phyloP scores from a whole-genome alignment of 2,797 vertebrate genomes.

The Pachyuromys duprasi region DNA sequence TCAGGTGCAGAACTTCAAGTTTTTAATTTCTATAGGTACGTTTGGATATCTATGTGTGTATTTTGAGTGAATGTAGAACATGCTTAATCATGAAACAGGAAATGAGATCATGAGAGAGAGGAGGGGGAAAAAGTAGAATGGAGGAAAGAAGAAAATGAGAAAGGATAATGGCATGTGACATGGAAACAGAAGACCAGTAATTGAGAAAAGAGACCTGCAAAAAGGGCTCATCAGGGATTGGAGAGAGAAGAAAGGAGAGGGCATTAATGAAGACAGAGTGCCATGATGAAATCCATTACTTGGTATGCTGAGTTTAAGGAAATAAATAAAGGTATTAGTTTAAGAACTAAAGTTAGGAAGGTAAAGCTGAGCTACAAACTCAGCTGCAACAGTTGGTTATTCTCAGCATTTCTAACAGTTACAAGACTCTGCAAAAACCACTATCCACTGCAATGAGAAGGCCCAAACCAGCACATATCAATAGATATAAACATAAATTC shows the following conservation, averaged over 20 bases:
- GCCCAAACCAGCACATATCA: too few relatives aligned
- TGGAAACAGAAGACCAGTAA: background rate
- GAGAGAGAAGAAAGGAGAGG: background rate
- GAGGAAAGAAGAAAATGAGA: background rate
- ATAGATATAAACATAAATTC: background rate
- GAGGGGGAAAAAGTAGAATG: too few relatives aligned
- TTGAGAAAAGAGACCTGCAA: rapidly evolving
- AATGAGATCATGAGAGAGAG: background rate
- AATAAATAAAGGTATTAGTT: background rate
- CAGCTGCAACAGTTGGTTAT: background rate
- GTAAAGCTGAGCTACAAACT: background rate
- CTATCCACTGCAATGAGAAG: background rate
- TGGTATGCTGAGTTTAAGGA: background rate
- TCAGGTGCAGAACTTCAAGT: background rate
- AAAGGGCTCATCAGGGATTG: background rate
- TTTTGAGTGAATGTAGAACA: background rate
- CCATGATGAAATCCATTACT: background rate
- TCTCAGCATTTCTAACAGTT: background rate
- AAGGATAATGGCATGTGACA: background rate
- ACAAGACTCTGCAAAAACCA: too few relatives aligned
- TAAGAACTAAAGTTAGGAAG: background rate
- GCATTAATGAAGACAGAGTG: background rate
- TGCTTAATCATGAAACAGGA: background rate
- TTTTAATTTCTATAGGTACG: background rate
- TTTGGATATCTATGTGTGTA: background rate